These are phyloP conservation scores for Teinopalpus imperialis DNA, from an alignment of 2,888 invertebrate species.

Conservation along the genomic window DNA sequence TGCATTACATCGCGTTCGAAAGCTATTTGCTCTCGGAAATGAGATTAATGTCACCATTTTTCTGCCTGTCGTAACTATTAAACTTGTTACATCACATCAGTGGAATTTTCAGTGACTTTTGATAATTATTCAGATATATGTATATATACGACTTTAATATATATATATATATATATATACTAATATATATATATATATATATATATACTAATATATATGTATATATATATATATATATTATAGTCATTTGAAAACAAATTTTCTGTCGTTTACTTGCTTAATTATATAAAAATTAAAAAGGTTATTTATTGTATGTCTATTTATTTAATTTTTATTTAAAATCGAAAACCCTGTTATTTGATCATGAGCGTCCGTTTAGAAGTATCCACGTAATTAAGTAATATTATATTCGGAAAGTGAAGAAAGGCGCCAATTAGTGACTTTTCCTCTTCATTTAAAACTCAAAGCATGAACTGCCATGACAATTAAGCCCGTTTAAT, in stretches of 20 bases:
- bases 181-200: too few species aligned
- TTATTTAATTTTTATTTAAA: too few species aligned
- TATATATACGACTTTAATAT: too few species aligned
- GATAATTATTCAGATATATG: background rate
- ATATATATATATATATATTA: too few species aligned
- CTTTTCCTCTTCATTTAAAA: conserved; percentile 25
- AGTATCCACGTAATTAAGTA: conserved; percentile 13
- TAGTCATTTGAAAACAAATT: too few species aligned
- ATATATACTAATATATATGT: too few species aligned
- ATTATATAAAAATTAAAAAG: too few species aligned
- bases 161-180: too few species aligned
- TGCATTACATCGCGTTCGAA: conserved; percentile 27
- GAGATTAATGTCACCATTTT: conserved; percentile 28
- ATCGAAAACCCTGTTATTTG: background rate
- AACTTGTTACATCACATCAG: conserved; percentile 20
- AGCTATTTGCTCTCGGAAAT: conserved; percentile 28
- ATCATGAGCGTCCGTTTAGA: background rate
- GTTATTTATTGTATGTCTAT: too few species aligned
- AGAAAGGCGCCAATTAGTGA: conserved; percentile 23
- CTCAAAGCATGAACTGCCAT: conserved; percentile 26
- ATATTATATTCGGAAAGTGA: conserved; percentile 22
- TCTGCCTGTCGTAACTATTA: conserved; percentile 26
- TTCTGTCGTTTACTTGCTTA: too few species aligned
- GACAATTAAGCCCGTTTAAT: conserved; percentile 27
- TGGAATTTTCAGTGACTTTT: conserved; percentile 2